Evolutionary conservation across 1,140 invertebrate species (phyloP).

Genomic region (Neocloeon triangulifer): DNA sequence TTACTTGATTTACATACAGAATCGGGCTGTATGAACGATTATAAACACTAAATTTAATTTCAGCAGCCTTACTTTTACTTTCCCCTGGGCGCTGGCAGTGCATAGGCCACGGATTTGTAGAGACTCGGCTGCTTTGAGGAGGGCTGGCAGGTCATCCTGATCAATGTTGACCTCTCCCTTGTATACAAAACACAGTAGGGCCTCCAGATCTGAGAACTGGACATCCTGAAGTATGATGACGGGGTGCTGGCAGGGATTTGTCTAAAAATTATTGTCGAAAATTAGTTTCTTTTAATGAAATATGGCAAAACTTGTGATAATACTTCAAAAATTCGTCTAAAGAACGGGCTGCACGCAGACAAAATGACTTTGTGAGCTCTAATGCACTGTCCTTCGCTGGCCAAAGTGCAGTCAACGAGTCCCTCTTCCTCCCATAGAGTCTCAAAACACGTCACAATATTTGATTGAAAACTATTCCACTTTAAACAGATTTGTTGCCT

Average conservation of each 20-base stretch:
- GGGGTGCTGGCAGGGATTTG: conserved; percentile 38
- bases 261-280: conserved; percentile 18
- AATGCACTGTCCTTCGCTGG: conserved; percentile 38
- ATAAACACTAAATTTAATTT: too few species aligned
- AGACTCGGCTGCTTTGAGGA: conserved; percentile 35
- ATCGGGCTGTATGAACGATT: too few species aligned
- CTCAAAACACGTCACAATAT: conserved; percentile 35
- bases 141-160: conserved; percentile 31
- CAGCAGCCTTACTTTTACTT: conserved; percentile 10
- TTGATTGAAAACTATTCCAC: conserved; percentile 40
- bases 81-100: conserved; percentile 17
- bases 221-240: conserved; percentile 42
- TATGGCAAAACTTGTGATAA: conserved; percentile 1
- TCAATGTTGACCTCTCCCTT: conserved; percentile 42
- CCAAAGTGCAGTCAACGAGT: conserved; percentile 43
- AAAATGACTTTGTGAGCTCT: conserved; percentile 48
- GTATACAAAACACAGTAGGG: conserved; percentile 36
- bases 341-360: conserved; percentile 46
- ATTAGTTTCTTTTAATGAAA: conserved; percentile 1
- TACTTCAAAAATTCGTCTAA: conserved; percentile 40
- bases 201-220: conserved; percentile 29
- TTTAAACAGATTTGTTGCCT: conserved; percentile 35
- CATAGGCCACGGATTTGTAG: conserved; percentile 36
- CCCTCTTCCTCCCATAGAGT: conserved; percentile 36
- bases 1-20: too few species aligned